A percentile compares a stretch with the other conserved stretches of the same genome.
These are phyloP conservation scores for Brachionus asplanchnoidis DNA, from an alignment of 1,140 invertebrate genomes.

Conservation along the genomic window DNA sequence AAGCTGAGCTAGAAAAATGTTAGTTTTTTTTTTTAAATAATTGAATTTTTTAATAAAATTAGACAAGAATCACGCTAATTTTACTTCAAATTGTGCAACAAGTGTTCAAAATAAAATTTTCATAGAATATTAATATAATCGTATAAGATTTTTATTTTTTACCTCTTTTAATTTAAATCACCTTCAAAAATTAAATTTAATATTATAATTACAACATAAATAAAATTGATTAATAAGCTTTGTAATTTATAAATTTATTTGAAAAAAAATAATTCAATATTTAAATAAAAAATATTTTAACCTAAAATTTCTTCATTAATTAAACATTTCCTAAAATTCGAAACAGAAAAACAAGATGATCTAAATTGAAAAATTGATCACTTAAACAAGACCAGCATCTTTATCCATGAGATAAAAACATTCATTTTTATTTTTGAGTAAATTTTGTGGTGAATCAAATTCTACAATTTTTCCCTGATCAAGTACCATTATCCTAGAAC, in stretches of 20 bases:
- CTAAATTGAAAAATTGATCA: not conserved
- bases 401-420: slow-evolving; percentile 59
- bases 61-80: too few relatives aligned
- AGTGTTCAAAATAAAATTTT: too few relatives aligned
- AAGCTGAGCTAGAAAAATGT: too few relatives aligned
- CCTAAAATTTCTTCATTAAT: not conserved
- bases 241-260: not conserved
- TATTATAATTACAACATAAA: too few relatives aligned
- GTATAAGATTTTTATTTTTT: too few relatives aligned
- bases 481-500: slow-evolving; percentile 65
- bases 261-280: not conserved
- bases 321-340: not conserved
- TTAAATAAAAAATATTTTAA: not conserved
- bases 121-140: too few relatives aligned
- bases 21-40: too few relatives aligned
- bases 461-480: slow-evolving; percentile 72
- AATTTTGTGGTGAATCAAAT: slow-evolving; percentile 68
- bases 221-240: too few relatives aligned
- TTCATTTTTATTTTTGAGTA: slow-evolving; percentile 64
- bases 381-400: slow-evolving; percentile 26
- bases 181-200: too few relatives aligned
- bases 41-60: too few relatives aligned
- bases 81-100: too few relatives aligned
- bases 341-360: not conserved
- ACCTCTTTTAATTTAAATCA: too few relatives aligned